A percentile compares a stretch with the other conserved stretches of the same genome.
Conservation (phyloP, 2,888 invertebrate genomes). For the Erebia epiphron region DNA sequence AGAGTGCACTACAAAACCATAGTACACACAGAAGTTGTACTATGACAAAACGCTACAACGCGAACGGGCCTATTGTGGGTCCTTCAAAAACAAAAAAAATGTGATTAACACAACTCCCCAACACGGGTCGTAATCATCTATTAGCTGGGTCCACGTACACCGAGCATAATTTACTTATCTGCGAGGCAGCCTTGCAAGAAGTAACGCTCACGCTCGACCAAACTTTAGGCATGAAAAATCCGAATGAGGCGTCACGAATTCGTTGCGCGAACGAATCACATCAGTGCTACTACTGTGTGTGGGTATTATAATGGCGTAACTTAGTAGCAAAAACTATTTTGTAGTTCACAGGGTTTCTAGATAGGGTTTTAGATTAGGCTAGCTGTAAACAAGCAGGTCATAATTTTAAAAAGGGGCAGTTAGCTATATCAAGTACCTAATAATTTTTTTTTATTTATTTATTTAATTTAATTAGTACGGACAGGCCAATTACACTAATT, state of each 20-base stretch:
- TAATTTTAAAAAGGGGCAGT: no score
- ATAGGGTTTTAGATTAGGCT: no score
- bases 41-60: conserved; percentile 24
- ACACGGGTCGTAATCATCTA: conserved; percentile 47
- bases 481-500: no score
- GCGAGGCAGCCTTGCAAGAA: neutral
- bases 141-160: neutral
- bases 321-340: no score
- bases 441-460: no score
- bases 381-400: no score
- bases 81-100: conserved; percentile 45
- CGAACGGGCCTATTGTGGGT: conserved; percentile 18
- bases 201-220: neutral
- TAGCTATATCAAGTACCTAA: no score
- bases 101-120: conserved; percentile 51
- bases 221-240: neutral
- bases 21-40: no score
- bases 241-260: neutral
- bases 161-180: neutral
- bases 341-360: no score
- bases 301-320: no score
- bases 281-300: no score
- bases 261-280: neutral
- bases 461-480: no score
- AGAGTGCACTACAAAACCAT: conserved; percentile 23